These are phyloP conservation scores for Plotosus lineatus DNA, from an alignment of 2,113 vertebrate species.

Conservation along the genomic window DNA sequence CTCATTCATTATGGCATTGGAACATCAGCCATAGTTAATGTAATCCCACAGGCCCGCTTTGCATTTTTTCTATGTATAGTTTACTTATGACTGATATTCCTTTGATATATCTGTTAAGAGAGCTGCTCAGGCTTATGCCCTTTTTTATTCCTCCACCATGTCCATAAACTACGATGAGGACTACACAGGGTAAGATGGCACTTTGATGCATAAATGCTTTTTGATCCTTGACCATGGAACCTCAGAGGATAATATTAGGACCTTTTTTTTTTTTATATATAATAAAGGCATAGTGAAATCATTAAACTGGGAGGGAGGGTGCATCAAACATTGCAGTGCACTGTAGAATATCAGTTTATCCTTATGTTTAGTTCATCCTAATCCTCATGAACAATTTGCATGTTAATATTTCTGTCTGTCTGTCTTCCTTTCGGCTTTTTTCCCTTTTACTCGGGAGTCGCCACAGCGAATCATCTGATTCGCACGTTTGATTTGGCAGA, in stretches of 20 bases:
- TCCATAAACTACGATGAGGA: slow-evolving; percentile 25
- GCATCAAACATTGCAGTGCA: not conserved
- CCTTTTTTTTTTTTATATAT: slow-evolving; percentile 33
- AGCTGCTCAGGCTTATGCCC: not conserved
- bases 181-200: slow-evolving; percentile 15
- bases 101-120: not conserved
- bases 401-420: no score
- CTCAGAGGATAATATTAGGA: slow-evolving; percentile 27
- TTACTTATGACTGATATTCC: not conserved
- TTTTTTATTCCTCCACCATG: slow-evolving; percentile 37
- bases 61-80: slow-evolving; percentile 26
- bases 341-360: not conserved
- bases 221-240: slow-evolving; percentile 42
- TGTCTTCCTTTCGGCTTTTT: no score
- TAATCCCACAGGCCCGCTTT: no score
- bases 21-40: no score
- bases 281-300: slow-evolving; percentile 45
- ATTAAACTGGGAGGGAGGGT: slow-evolving; percentile 27
- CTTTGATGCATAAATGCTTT: slow-evolving; percentile 54
- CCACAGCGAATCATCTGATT: no score
- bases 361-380: no score
- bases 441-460: no score
- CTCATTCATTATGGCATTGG: no score
- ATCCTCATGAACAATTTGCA: no score
- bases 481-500: no score